Base-by-base conservation (phyloP, 2,113 vertebrate species). In the Petromus typicus region DNA sequence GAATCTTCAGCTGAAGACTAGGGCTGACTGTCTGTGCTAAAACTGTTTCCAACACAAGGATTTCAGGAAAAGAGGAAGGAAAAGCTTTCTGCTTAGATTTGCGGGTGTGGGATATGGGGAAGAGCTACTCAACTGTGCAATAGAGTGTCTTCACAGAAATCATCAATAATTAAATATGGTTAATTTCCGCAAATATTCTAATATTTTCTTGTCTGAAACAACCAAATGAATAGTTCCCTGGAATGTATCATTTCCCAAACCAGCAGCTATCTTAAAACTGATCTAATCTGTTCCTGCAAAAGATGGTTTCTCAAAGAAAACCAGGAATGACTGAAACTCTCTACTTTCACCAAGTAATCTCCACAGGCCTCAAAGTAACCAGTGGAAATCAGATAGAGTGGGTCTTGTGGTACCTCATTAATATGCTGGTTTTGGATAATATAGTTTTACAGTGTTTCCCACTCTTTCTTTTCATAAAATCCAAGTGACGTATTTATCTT, bases 1-100 rank as follows among this genome's bases (percentile, higher is more conserved):
- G 17, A 32, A 48, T 67, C 54, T 51, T 90, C 37, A 82, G 73
- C 0, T 75, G 73, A 76, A 92, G 73, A 57, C 82, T 30, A 48
- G 84, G 32, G 43, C 17, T 64, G 22, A 48, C 67, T 32, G 17
- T 93, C n/a, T 40, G 48, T 48, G n/a, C 51, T 59, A 86, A 93
- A 48, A 17, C 37, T 78, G 18, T 59, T 90, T 89, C 63, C 45
- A 86, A 69, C 45, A 78, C 27, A 90, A 59, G 37, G 37, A 64
- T 86, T 86, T 13, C 22, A 81, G 66, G 76, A 64, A 95, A 90
- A 79, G 69, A 93, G 82, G 75, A 95, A 96, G 89, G 78, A 94
- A 96, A 86, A 10, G 56, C 34, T 87, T 83, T 67, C 54, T 78
- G 75, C 48, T 78, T 78, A 83, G 43, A 73, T 80, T 78, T 82